phyloP scores from a whole-genome alignment of 2,797 vertebrate genomes.

The Zalophus californianus region DNA sequence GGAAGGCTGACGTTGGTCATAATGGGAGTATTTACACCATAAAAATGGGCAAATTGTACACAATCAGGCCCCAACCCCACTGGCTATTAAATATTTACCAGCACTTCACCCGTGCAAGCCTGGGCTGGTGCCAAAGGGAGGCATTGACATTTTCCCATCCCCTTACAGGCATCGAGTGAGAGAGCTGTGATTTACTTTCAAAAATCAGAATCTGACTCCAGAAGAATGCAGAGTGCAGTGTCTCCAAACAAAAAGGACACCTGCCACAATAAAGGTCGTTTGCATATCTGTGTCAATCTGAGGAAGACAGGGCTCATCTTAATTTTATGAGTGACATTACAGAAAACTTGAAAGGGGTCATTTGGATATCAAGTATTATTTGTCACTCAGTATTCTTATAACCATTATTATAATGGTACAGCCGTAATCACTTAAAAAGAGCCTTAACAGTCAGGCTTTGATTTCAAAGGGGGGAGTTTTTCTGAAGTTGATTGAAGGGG shows the following conservation, averaged over 20 bases:
- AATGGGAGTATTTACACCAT: not conserved
- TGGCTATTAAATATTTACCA: not conserved
- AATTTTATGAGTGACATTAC: conserved; percentile 10
- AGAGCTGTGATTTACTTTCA: not conserved
- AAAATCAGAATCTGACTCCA: not conserved
- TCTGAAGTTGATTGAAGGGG: conserved; percentile 58
- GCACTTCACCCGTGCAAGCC: conserved; percentile 58
- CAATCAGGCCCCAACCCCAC: not conserved
- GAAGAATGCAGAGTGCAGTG: not conserved
- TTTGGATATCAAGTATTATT: conserved; percentile 55
- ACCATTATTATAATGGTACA: conserved; percentile 64
- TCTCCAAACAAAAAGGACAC: conserved; percentile 63
- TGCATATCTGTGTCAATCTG: not conserved
- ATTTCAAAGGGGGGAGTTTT: conserved; percentile 64
- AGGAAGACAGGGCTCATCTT: not conserved
- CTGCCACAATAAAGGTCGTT: not conserved
- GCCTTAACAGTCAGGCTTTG: conserved; percentile 36
- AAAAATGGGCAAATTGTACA: not conserved
- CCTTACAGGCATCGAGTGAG: not conserved
- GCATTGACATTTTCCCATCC: not conserved
- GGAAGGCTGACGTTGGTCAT: not conserved
- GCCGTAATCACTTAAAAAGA: conserved; percentile 58
- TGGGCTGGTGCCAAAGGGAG: conserved; percentile 72
- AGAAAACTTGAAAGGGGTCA: conserved; percentile 41
- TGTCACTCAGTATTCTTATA: conserved; percentile 56